Base-by-base conservation (phyloP, 2,888 invertebrate species). In the Hypselothyrea guttata region DNA sequence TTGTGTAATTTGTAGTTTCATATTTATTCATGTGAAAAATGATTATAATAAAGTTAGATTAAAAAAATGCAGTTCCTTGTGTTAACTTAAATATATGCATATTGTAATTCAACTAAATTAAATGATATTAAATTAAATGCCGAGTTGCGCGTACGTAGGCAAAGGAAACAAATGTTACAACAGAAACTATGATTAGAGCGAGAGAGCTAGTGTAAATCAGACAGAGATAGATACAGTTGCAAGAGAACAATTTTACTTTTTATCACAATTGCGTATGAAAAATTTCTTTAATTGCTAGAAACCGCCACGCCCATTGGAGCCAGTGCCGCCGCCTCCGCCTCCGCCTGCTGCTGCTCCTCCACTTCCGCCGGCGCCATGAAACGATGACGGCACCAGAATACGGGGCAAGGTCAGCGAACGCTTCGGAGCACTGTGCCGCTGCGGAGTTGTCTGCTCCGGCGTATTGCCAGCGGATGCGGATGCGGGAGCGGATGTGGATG, bases 201-300 rank as follows among this genome's bases (percentile, higher is more conserved):
- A 62, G 52, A 33, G 35, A 45, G 47, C 35, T 28, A 37, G 44
- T 56, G 18, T 49, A 40, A 47, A 51, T 41, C 42, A 61, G 30
- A 57, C 38, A 44, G 53, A 47, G 46, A 46, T 40, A 35, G 40
- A 49, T 40, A 44, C 18, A 54, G 30, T 55, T 42, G 47, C 34
- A 57, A 31, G 31, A 63, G 56, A 71, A 77, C 45, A 55, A 60
- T 70, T 78, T 84, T 75, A 79, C 73, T 87, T 88, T 88, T 87
- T 87, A 87, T 87, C 87, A 87, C 87, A 87, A 87, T 87, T 88
- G 79, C 87, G 87, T 84, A 87, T 86, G 86, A 87, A 87, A 83
- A 88, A 85, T 79, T 87, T 87, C 86, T 87, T 87, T 88, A 88
- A 87, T 75, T 87, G 88, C 87, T 88, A 88, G 84, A 88, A 87